A percentile compares a stretch with the other conserved stretches of the same genome.
phyloP scores from a whole-genome alignment of 2,888 invertebrate genomes.

The Hermodice carunculata region DNA sequence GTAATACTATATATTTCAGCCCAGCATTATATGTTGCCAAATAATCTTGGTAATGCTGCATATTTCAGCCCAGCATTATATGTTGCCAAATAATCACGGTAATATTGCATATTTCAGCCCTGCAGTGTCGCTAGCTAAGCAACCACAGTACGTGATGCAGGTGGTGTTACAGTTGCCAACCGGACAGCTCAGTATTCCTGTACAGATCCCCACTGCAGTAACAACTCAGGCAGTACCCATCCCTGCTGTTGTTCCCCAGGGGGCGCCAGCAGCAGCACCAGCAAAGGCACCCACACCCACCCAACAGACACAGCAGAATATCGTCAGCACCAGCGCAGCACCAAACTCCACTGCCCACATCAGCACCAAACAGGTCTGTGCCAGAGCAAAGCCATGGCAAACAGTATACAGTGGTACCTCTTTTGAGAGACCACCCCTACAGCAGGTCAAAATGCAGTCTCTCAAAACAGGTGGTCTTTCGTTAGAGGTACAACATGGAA shows the following conservation, averaged over 20 bases:
- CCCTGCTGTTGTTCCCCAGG: not conserved
- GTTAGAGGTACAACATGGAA: too few relatives aligned
- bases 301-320: not conserved
- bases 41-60: too few relatives aligned
- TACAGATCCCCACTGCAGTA: conserved; percentile 69
- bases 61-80: not conserved
- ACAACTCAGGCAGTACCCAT: conserved; percentile 5
- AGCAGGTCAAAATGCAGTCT: too few relatives aligned
- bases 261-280: not conserved
- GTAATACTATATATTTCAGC: too few relatives aligned
- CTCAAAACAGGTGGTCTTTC: too few relatives aligned
- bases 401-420: too few relatives aligned
- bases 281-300: not conserved
- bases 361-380: too few relatives aligned
- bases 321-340: not conserved
- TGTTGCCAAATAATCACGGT: not conserved
- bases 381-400: too few relatives aligned
- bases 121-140: conserved; percentile 28
- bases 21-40: too few relatives aligned
- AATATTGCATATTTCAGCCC: not conserved
- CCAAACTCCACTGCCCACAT: too few relatives aligned
- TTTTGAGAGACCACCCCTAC: too few relatives aligned
- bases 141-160: conserved; percentile 63
- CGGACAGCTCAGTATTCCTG: conserved; percentile 71
- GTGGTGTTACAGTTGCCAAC: conserved; percentile 73